Evolutionary conservation across 2,113 vertebrate species (phyloP), one percentile per base, ranked within the genome.

Genomic region (Ivindomyrus marchei): DNA sequence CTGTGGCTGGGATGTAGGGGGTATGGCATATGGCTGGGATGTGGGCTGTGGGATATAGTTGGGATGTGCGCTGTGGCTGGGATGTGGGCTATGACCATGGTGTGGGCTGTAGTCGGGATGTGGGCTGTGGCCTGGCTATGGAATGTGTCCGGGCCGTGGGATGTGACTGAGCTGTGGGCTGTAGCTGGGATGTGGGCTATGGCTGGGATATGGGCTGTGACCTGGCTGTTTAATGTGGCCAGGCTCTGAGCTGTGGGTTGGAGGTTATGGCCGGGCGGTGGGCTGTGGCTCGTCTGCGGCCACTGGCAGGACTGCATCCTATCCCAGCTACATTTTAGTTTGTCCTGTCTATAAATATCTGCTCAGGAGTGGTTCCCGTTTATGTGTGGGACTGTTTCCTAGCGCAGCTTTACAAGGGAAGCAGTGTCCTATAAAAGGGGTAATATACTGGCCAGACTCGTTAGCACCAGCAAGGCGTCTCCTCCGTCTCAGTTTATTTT

Each of bases 361-460:
- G 93, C 92, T 93, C 31, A 91, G 92, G 92, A 93, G 93, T 89
- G 91, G 86, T 62, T 92, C 46, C 9, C 94, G 92, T 96, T 95
- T 96, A 96, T 94, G 91, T 92, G 92, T 90, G 92, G 74, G 50
- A 89, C 92, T 92, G 89, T 94, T 94, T 93, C 47, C 92, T 93
- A 91, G 93, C 91, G 90, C 58, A 91, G 91, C 90, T 95, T 96
- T 94, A 95, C 93, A 93, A 91, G 94, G 93, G 91, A 93, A 93
- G 45, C 56, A 91, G 90, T 94, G 95, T 95, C 95, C 95, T 93
- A 95, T 96, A 96, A 95, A 95, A 92, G 95, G 90, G 52, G 91
- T 94, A 95, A 96, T 96, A 94, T 95, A 94, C 92, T 92, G 93
- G 90, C 91, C 91, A 92, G 88, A 52, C 93, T 92, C 92, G 92